Evolutionary conservation across 1,140 invertebrate species (phyloP).

Genomic region (Liolophura sinensis): DNA sequence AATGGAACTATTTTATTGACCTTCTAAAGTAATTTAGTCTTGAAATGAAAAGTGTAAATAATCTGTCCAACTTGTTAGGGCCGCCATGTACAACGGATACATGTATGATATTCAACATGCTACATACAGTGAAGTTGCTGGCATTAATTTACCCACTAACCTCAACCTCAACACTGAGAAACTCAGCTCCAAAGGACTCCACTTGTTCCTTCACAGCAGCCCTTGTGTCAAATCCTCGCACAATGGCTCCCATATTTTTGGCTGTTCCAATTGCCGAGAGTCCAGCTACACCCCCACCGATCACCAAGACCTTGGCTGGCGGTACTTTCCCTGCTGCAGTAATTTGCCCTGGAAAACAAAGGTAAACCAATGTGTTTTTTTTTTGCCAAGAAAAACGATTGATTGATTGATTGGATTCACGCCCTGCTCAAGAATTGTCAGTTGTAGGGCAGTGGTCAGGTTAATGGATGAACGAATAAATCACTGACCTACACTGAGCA

Average conservation of each 20-base stretch:
- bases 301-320: slow-evolving; percentile 82
- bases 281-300: slow-evolving; percentile 88
- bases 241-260: slow-evolving; percentile 86
- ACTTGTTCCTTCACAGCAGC: slow-evolving; percentile 87
- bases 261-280: slow-evolving; percentile 83
- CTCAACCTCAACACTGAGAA: slow-evolving; percentile 76
- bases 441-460: too few species aligned
- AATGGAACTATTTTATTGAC: too few species aligned
- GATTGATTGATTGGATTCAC: too few species aligned
- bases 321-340: slow-evolving; percentile 85
- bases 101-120: neutral
- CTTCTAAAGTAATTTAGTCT: too few species aligned
- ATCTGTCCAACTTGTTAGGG: neutral
- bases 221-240: slow-evolving; percentile 84
- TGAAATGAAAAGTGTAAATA: too few species aligned
- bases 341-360: slow-evolving; percentile 70
- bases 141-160: slow-evolving; percentile 41
- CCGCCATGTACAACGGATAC: neutral
- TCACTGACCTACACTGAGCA: too few species aligned
- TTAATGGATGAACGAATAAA: too few species aligned
- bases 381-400: slow-evolving; percentile 2
- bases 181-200: slow-evolving; percentile 87
- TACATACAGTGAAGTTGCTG: neutral
- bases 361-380: neutral
- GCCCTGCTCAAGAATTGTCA: too few species aligned